A percentile compares a stretch with the other conserved stretches of the same genome.
These are phyloP conservation scores for Poecilia picta DNA, from an alignment of 2,797 vertebrate genomes.

Conservation along the genomic window DNA sequence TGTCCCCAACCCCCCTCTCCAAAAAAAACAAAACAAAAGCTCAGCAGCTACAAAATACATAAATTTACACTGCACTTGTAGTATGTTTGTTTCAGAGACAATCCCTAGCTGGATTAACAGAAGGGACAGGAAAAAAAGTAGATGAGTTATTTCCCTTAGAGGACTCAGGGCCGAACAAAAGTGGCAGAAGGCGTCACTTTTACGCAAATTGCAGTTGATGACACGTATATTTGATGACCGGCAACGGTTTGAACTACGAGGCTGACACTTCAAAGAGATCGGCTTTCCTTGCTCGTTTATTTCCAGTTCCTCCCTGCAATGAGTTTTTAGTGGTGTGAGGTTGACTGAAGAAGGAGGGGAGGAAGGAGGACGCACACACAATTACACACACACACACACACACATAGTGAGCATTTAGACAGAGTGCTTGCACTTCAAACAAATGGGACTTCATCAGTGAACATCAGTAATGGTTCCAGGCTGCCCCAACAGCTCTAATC, in stretches of 20 bases:
- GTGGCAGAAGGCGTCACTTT: conserved; percentile 45
- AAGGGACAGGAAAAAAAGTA: conserved; percentile 57
- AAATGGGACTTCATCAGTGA: conserved; percentile 88
- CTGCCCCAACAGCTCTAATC: conserved; percentile 84
- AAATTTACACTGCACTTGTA: conserved; percentile 1
- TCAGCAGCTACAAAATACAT: conserved; percentile 20
- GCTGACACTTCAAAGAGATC: conserved; percentile 83
- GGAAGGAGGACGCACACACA: conserved; percentile 57
- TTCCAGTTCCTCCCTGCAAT: conserved; percentile 71
- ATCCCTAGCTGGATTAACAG: conserved; percentile 45
- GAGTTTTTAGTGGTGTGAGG: conserved; percentile 76
- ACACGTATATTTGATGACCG: conserved; percentile 67
- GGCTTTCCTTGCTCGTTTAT: conserved; percentile 74
- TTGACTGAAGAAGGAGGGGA: conserved; percentile 70
- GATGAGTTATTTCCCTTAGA: conserved; percentile 65
- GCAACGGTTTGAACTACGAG: conserved; percentile 74
- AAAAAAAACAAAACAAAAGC: conserved; percentile 9
- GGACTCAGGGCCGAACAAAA: conserved; percentile 41
- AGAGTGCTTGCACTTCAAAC: conserved; percentile 83
- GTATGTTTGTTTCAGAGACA: conserved; percentile 12
- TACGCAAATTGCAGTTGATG: conserved; percentile 61
- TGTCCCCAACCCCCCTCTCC: not conserved
- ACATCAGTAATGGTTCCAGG: conserved; percentile 89
- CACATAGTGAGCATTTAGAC: conserved; percentile 44
- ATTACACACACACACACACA: conserved; percentile 32